Conservation (phyloP, 2,113 vertebrate species). For the Lophochroa leadbeateri region DNA sequence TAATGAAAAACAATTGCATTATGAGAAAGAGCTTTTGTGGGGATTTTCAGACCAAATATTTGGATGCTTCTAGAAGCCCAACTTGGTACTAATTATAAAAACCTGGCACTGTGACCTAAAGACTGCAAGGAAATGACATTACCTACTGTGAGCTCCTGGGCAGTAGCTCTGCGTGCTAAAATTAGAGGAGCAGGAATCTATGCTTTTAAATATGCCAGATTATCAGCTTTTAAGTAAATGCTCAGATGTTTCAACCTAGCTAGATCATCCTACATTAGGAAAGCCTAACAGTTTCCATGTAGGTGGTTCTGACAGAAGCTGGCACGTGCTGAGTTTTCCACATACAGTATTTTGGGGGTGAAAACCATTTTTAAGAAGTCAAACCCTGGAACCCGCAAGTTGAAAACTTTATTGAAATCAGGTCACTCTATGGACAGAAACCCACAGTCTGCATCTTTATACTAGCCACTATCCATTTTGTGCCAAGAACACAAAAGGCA, state of each 20-base stretch:
- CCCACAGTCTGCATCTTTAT: neutral
- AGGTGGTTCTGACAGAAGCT: neutral
- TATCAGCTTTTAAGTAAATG: neutral
- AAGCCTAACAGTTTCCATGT: neutral
- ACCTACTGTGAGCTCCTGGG: neutral
- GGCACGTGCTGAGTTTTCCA: neutral
- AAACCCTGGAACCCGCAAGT: neutral
- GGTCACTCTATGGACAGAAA: neutral
- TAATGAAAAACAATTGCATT: neutral
- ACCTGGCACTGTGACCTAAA: neutral
- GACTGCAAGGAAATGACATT: neutral
- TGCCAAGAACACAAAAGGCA: neutral
- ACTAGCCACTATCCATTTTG: neutral
- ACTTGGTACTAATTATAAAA: neutral
- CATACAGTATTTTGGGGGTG: neutral
- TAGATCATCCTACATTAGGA: neutral
- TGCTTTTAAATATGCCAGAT: neutral
- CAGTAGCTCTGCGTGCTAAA: neutral
- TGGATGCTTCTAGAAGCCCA: neutral
- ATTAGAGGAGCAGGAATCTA: neutral
- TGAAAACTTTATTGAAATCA: neutral
- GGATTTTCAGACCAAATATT: neutral
- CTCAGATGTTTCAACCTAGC: neutral
- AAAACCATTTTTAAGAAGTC: neutral
- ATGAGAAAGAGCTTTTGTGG: neutral